These are phyloP conservation scores for Muraenolepis orangiensis DNA, from an alignment of 2,797 vertebrate genomes.

Conservation along the genomic window DNA sequence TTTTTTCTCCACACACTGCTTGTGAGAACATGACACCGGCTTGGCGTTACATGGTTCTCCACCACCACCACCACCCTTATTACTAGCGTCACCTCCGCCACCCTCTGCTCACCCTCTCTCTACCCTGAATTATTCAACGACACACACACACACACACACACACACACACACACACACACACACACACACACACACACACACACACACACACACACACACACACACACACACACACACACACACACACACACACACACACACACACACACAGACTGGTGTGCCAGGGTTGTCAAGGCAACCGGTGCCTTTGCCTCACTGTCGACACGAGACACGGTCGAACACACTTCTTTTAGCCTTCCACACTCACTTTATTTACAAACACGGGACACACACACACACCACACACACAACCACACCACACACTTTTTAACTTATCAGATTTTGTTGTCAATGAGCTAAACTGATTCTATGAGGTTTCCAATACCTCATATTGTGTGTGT, in stretches of 20 bases:
- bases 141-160: conserved; percentile 34
- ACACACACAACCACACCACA: not conserved
- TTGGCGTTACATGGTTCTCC: not conserved
- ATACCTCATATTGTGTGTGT: not conserved
- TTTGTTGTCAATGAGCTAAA: not conserved
- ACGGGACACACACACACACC: not conserved
- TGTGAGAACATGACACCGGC: no score
- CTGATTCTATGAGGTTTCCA: not conserved
- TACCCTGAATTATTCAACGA: conserved; percentile 83
- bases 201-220: no score
- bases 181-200: not conserved
- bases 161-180: not conserved
- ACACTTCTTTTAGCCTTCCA: conserved; percentile 41
- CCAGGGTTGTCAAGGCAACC: conserved; percentile 82
- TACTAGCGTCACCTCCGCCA: conserved; percentile 28
- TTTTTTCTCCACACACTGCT: no score
- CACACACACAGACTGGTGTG: conserved; percentile 63
- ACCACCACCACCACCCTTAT: conserved; percentile 26
- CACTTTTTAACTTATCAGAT: not conserved
- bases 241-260: conserved; percentile 32
- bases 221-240: no score
- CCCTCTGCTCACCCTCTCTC: conserved; percentile 41
- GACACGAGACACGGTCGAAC: conserved; percentile 56
- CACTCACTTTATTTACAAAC: conserved; percentile 30
- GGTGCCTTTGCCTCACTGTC: conserved; percentile 53